A percentile compares a stretch with the other conserved stretches of the same genome.
phyloP scores from a whole-genome alignment of 2,888 invertebrate species.

The Orthonevra nobilis region DNA sequence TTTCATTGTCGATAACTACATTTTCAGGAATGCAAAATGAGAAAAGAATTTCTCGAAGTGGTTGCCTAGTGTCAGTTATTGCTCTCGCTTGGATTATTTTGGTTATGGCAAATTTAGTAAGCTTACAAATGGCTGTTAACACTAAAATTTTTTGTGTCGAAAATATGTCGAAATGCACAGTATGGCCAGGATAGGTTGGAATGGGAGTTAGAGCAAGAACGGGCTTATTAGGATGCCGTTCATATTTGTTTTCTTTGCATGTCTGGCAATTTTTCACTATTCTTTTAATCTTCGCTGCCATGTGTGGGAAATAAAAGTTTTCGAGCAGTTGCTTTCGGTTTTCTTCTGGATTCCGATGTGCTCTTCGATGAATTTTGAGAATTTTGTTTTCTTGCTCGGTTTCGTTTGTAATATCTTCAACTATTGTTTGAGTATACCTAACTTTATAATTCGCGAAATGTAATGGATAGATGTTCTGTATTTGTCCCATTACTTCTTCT shows the following conservation, averaged over 20 bases:
- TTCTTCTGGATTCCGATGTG: slow-evolving; percentile 35
- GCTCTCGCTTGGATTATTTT: slow-evolving; percentile 11
- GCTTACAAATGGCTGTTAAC: slow-evolving; percentile 13
- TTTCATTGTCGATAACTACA: slow-evolving; percentile 49
- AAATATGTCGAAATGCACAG: slow-evolving; percentile 7
- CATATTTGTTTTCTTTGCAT: slow-evolving; percentile 24
- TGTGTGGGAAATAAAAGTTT: no score
- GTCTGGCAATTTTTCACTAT: slow-evolving; percentile 36
- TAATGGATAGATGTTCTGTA: slow-evolving; percentile 24
- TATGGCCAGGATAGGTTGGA: slow-evolving; percentile 11
- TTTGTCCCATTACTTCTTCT: slow-evolving; percentile 37
- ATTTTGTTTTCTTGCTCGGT: slow-evolving; percentile 25
- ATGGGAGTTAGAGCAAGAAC: slow-evolving; percentile 19
- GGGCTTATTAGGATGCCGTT: slow-evolving; percentile 23
- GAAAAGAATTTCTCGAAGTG: slow-evolving; percentile 52
- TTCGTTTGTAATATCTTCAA: no score
- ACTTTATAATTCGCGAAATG: slow-evolving; percentile 30
- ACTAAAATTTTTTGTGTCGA: slow-evolving; percentile 22
- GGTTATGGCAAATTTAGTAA: slow-evolving; percentile 27
- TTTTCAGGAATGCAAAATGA: slow-evolving; percentile 38
- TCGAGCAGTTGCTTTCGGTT: slow-evolving; percentile 22
- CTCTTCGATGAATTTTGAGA: slow-evolving; percentile 25
- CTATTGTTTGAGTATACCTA: no score
- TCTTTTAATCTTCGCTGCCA: no score
- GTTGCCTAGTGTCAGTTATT: slow-evolving; percentile 4